Conservation (phyloP, 2,888 invertebrate genomes). For the Ryuthela nishihirai region DNA sequence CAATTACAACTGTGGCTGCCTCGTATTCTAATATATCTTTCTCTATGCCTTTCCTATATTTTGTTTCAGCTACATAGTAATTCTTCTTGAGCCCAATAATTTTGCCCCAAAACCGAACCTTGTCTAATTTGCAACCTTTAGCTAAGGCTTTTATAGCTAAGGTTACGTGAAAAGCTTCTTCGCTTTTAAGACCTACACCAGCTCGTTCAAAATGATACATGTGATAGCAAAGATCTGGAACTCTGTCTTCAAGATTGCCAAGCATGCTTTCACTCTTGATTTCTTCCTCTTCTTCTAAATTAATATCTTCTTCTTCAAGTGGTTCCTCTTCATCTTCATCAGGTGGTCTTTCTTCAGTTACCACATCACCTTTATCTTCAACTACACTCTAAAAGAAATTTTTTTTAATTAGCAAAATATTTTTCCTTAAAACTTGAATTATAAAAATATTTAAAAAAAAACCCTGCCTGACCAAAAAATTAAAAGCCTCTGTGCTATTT, state of each 20-base stretch:
- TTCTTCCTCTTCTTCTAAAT: not conserved
- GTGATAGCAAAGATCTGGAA: constrained; percentile 5
- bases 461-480: no score
- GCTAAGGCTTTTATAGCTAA: constrained; percentile 8
- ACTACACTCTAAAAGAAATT: no score
- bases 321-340: constrained; percentile 4
- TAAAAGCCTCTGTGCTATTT: no score
- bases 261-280: no score
- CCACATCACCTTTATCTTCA: no score
- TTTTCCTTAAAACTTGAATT: no score
- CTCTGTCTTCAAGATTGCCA: not conserved
- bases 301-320: not conserved
- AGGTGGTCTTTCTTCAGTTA: not conserved
- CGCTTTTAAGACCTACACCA: constrained; percentile 5
- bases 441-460: no score
- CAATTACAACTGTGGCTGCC: no score
- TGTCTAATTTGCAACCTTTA: not conserved
- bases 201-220: constrained; percentile 8
- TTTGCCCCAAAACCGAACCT: constrained; percentile 21
- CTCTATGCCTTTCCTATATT: not conserved
- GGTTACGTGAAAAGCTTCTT: constrained; percentile 9
- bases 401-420: no score
- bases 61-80: constrained; percentile 17
- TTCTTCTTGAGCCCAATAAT: not conserved
- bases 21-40: no score